Percentiles rank a stretch among this genome's conserved stretches.
phyloP scores from a whole-genome alignment of 1,140 invertebrate species.

The Drosophila repleta region DNA sequence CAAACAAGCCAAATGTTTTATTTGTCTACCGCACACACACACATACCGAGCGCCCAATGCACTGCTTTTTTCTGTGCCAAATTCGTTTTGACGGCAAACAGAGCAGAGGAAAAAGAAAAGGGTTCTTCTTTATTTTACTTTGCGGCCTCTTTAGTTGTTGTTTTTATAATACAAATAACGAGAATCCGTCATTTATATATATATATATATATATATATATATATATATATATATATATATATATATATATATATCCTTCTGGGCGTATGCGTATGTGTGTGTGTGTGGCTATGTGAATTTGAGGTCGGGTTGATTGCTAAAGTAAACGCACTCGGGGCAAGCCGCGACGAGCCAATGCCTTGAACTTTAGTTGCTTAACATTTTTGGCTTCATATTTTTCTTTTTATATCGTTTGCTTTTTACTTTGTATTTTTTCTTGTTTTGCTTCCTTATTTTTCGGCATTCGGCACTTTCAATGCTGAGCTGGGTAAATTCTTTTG shows the following conservation, averaged over 20 bases:
- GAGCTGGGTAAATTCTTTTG: conserved; percentile 67
- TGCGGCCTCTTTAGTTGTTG: conserved; percentile 78
- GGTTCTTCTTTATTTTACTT: conserved; percentile 58
- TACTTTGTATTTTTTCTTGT: conserved; percentile 35
- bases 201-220: conserved; percentile 21
- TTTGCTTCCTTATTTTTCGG: conserved; percentile 39
- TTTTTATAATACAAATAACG: conserved; percentile 77
- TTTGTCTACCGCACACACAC: conserved; percentile 63
- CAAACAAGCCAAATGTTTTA: conserved; percentile 75
- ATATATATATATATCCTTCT: conserved; percentile 34
- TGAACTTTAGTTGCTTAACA: conserved; percentile 72
- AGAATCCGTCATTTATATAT: conserved; percentile 46
- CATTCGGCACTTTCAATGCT: conserved; percentile 35
- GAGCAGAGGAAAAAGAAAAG: conserved; percentile 23
- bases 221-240: not conserved
- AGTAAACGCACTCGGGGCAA: conserved; percentile 77
- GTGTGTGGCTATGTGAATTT: conserved; percentile 61
- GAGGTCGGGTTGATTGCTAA: conserved; percentile 81
- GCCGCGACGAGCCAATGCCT: conserved; percentile 63
- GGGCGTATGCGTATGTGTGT: not conserved
- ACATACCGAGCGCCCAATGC: conserved; percentile 48
- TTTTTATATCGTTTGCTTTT: conserved; percentile 23
- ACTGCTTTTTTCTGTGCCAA: conserved; percentile 72
- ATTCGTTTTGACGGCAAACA: conserved; percentile 67
- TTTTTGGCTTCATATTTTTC: conserved; percentile 59